Evolutionary conservation across 2,113 vertebrate genomes (phyloP), one percentile per base, ranked within the genome.

Genomic region (Paracyprichromis sp.): DNA sequence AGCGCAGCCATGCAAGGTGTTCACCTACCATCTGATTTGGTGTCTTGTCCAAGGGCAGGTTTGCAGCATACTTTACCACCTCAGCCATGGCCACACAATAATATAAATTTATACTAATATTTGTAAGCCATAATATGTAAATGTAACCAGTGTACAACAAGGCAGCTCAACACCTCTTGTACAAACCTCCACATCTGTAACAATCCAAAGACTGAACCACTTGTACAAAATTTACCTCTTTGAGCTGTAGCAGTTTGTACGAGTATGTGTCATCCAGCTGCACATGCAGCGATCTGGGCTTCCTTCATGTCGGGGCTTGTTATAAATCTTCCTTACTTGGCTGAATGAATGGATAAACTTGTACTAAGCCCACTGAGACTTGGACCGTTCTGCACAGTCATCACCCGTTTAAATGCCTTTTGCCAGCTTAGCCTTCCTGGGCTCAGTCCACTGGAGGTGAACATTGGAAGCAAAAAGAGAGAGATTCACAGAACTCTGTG

Each of bases 221-320:
- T 87, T 47, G 40, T 80, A 66, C 56, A 82, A 76, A 85, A 87
- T 89, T 83, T 88, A 86, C 88, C 87, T 90, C 88, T 86, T 83
- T 12, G 86, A 86, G 88, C 69, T 82, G 6, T 50, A 31, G 56
- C 50, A 31, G 26, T 17, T 26, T 2, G 5, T 82, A 16, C 14
- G 11, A 29, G 36, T 59, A 26, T 36, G 52, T 54, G 78, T 56
- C 73, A 82, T 81, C 47, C 61, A 56, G 59, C 79, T n/a, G 47
- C 43, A 34, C 63, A 29, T 73, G 38, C 76, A 26, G 56, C 59
- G 24, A 52, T 79, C 83, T 83, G 85, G 82, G 82, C 73, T 88
- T 90, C 82, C 31, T 80, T 80, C 24, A 83, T 19, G 19, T 88
- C 66, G 7, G 10, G 56, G 26, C 81, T 82, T 26, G 36, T 38